Base-by-base conservation (phyloP, 2,888 invertebrate genomes). In the Yponomeuta plumbellus region DNA sequence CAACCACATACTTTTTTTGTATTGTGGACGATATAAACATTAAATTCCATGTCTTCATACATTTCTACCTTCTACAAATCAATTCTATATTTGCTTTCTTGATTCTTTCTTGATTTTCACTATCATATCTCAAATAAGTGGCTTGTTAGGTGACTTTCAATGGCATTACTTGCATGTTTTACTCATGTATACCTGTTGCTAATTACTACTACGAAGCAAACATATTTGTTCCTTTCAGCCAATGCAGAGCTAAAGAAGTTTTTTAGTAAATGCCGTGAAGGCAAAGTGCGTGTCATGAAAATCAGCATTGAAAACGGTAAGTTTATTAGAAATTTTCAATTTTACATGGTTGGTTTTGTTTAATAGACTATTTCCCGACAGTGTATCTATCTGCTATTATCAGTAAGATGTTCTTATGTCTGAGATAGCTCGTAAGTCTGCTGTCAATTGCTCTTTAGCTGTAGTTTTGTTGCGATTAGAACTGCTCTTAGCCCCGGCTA, bases 231-330 rank as follows among this genome's bases (percentile, higher is more conserved):
- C 40, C 67, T 93, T 93, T 66, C 86, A 97, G 97, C 96, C 6
- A 97, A 97, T 87, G 95, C 95, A 72, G 94, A 94, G 69, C 88
- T 98, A 67, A 94, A 94, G 76, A 95, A 95, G 81, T 94, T 95
- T 80, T 96, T 97, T 78, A 94, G 95, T 23, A 96, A 96, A 87
- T 96, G 96, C 76, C 93, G 96, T 77, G 95, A 95, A 78, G 97
- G 96, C 34, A 96, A 95, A 86, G 92, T 96, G 67, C 92, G 98
- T 70, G 92, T 95, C 21, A 87, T 97, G 70, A 97, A 97, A 93
- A 93, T 97, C 70, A 94, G 94, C 59, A 98, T 98, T 77, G 95
- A 95, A 84, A 95, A 97, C 90, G 97, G 97, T 97, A 91, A 87
- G 83, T 78, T 40, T 10, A 67, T 44, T 58, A 65, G 62, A 23